These are phyloP conservation scores for Cacatua alba DNA, from an alignment of 2,113 vertebrate species.

Conservation along the genomic window DNA sequence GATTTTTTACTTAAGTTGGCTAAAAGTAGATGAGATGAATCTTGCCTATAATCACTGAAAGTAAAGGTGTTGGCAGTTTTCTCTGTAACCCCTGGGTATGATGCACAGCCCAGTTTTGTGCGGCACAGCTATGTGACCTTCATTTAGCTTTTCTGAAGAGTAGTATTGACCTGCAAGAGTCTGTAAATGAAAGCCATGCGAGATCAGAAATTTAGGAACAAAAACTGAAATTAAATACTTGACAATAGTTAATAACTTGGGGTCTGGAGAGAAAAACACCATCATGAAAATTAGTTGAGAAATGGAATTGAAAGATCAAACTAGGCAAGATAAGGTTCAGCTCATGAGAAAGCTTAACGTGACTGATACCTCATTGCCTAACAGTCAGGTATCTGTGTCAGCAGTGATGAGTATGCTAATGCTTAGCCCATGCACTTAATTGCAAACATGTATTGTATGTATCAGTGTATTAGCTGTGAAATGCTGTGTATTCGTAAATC, in stretches of 20 bases:
- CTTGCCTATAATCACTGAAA: not conserved
- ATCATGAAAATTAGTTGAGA: not conserved
- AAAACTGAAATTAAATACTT: not conserved
- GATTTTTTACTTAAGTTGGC: not conserved
- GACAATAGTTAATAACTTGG: not conserved
- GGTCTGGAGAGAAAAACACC: not conserved
- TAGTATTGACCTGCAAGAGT: not conserved
- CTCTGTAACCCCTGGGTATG: not conserved
- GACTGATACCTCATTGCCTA: not conserved
- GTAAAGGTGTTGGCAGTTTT: not conserved
- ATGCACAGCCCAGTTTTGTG: not conserved
- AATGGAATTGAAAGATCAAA: not conserved
- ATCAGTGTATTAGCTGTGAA: not conserved
- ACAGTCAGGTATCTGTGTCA: not conserved
- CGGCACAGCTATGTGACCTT: not conserved
- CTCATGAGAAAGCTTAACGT: not conserved
- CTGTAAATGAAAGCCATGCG: not conserved
- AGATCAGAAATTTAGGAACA: not conserved
- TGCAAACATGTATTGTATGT: not conserved
- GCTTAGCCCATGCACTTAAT: not conserved
- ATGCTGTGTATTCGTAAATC: not conserved
- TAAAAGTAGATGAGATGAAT: not conserved
- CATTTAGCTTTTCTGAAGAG: not conserved
- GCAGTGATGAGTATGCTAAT: not conserved
- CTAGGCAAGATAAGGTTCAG: not conserved